These are phyloP conservation scores for Taenaris catops DNA, from an alignment of 2,888 invertebrate species.

Conservation along the genomic window DNA sequence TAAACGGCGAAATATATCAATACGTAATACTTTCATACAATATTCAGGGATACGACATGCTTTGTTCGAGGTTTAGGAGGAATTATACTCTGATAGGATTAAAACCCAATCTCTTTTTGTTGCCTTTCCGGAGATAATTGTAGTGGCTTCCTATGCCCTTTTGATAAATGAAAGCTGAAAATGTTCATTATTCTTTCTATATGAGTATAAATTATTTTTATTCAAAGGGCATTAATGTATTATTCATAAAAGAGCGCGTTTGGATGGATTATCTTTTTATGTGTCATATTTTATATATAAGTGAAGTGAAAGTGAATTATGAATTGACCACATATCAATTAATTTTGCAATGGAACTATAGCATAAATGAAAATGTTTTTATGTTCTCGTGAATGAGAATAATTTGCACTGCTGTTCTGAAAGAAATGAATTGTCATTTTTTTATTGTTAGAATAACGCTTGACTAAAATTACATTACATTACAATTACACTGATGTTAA, in stretches of 20 bases:
- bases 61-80: slow-evolving; percentile 22
- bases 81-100: slow-evolving; percentile 38
- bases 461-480: too few relatives aligned
- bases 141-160: slow-evolving; percentile 28
- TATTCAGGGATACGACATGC: slow-evolving; percentile 20
- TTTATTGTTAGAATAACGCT: too few relatives aligned
- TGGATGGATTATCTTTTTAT: slow-evolving; percentile 2
- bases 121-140: slow-evolving; percentile 49
- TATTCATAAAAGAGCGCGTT: not conserved
- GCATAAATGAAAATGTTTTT: too few relatives aligned
- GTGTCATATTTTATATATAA: not conserved
- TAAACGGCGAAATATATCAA: slow-evolving; percentile 17
- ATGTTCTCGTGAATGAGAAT: too few relatives aligned
- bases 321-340: too few relatives aligned
- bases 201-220: slow-evolving; percentile 13
- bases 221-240: slow-evolving; percentile 7
- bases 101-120: slow-evolving; percentile 57
- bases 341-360: too few relatives aligned
- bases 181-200: slow-evolving; percentile 17
- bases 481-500: too few relatives aligned
- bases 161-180: slow-evolving; percentile 22
- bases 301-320: too few relatives aligned
- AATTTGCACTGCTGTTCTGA: too few relatives aligned
- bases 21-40: slow-evolving; percentile 12
- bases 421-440: too few relatives aligned